These are phyloP conservation scores for Gasteruption jaculator DNA, from an alignment of 2,888 invertebrate species.

Conservation along the genomic window DNA sequence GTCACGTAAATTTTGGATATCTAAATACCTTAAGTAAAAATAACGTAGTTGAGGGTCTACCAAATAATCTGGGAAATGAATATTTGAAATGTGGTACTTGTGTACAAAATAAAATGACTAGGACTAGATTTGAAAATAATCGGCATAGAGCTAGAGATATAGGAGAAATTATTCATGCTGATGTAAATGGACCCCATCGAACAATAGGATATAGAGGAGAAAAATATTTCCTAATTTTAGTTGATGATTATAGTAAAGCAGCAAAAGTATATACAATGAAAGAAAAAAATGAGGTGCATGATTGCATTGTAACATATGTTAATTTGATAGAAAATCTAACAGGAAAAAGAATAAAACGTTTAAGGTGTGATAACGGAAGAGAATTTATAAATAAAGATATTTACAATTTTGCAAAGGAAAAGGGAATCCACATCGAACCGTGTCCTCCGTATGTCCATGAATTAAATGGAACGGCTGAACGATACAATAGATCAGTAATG, in stretches of 20 bases:
- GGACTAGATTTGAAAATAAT: conserved; percentile 4
- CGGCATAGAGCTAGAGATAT: conserved; percentile 2
- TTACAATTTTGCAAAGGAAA: conserved; percentile 9
- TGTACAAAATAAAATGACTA: conserved; percentile 7
- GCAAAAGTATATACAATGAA: conserved; percentile 22
- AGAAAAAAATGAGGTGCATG: conserved; percentile 20
- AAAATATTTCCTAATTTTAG: conserved; percentile 24
- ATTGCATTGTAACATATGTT: conserved; percentile 18
- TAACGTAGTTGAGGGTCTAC: conserved; percentile 2
- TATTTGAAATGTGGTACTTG: conserved; percentile 7
- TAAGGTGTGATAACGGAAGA: conserved; percentile 19
- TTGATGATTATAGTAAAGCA: conserved; percentile 25
- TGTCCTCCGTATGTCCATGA: conserved; percentile 14
- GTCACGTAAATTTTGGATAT: conserved; percentile 9
- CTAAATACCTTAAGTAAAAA: conserved; percentile 3
- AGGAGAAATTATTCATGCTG: conserved; percentile 13
- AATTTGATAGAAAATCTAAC: conserved; percentile 19
- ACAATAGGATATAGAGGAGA: conserved; percentile 19
- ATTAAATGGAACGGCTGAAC: conserved; percentile 17
- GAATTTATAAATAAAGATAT: conserved; percentile 17
- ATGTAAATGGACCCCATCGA: conserved; percentile 14
- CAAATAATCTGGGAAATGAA: neutral
- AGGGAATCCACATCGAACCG: conserved; percentile 7
- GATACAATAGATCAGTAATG: conserved; percentile 16
- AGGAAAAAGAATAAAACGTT: conserved; percentile 11